Percentiles rank a stretch among this genome's conserved stretches.
phyloP scores from a whole-genome alignment of 2,113 vertebrate genomes.

The Hymenochirus boettgeri region DNA sequence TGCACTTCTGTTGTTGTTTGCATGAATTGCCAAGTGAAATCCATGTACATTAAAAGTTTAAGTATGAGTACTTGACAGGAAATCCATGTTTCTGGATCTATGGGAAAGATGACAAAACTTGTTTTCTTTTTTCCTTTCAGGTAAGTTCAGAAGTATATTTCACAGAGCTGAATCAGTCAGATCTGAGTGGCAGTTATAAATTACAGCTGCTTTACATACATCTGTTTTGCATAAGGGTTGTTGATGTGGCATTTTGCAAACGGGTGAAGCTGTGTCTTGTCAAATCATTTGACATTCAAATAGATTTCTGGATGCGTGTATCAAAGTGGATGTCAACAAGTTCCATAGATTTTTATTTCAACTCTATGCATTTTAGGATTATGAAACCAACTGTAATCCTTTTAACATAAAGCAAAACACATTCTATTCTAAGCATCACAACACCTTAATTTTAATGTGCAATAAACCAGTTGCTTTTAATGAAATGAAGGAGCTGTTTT shows the following conservation, averaged over 20 bases:
- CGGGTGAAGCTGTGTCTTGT: slow-evolving; percentile 10
- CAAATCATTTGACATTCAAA: slow-evolving; percentile 28
- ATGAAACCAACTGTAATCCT: no score
- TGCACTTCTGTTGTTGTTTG: no score
- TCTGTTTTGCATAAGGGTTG: slow-evolving; percentile 26
- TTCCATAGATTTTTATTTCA: not conserved
- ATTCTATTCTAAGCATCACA: no score
- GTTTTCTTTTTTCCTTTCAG: not conserved
- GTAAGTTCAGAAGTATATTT: not conserved
- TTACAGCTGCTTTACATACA: slow-evolving; percentile 17
- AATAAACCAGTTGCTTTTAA: no score
- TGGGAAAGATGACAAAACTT: not conserved
- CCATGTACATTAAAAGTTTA: no score
- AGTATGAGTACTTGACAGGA: no score
- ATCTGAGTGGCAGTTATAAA: slow-evolving; percentile 20
- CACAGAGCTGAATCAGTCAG: not conserved
- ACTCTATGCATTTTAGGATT: not conserved
- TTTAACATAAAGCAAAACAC: no score
- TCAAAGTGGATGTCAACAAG: slow-evolving; percentile 1
- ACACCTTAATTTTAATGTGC: no score
- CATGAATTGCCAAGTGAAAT: no score
- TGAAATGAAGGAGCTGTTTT: no score
- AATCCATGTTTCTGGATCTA: no score
- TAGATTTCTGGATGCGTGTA: slow-evolving; percentile 13
- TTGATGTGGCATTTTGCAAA: slow-evolving; percentile 28